Conservation (phyloP, 2,113 vertebrate genomes). For the Pachyramphus minor region DNA sequence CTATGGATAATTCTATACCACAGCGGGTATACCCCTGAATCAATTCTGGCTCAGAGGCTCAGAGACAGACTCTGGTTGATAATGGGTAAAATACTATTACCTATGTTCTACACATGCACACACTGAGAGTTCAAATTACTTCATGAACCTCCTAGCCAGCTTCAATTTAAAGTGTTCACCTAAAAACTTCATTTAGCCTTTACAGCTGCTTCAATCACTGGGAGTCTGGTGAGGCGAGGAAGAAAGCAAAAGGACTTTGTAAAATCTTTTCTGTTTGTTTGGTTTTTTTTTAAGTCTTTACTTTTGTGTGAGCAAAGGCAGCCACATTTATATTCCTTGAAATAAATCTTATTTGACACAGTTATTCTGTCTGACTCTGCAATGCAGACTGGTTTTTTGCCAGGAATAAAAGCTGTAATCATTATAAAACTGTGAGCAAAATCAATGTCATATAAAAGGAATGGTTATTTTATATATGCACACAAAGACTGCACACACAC, state of each 20-base stretch:
- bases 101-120: not conserved
- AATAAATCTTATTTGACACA: constrained; percentile 43
- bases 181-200: constrained; percentile 41
- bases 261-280: not conserved
- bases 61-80: not conserved
- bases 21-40: not conserved
- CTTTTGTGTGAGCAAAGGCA: constrained; percentile 11
- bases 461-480: not conserved
- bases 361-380: not conserved
- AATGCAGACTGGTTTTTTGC: not conserved
- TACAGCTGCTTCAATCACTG: not conserved
- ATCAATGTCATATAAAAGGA: not conserved
- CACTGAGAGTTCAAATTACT: constrained; percentile 55
- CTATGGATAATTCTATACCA: not conserved
- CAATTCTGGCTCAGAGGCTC: not conserved
- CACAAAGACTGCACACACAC: not conserved
- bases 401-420: constrained; percentile 1
- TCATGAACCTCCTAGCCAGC: constrained; percentile 47
- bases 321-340: not conserved
- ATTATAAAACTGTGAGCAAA: constrained; percentile 30
- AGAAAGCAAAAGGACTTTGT: not conserved
- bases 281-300: not conserved
- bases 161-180: constrained; percentile 62
- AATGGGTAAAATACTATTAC: constrained; percentile 5
- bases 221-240: not conserved